Conservation (phyloP, 2,888 invertebrate species). For the Apamea monoglypha region DNA sequence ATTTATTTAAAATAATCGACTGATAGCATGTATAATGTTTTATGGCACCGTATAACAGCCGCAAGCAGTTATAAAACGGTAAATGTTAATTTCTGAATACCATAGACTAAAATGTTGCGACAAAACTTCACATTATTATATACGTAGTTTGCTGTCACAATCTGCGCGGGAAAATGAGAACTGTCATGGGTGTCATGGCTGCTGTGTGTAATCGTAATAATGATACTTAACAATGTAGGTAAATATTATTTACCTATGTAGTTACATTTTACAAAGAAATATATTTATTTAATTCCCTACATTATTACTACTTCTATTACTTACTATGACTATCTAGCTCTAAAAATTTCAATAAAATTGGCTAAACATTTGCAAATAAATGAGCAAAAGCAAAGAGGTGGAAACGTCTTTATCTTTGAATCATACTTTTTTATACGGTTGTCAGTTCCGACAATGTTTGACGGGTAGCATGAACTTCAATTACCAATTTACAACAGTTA, state of each 20-base stretch:
- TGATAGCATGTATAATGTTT: not conserved
- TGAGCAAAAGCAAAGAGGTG: not conserved
- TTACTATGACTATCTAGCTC: no score
- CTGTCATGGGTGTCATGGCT: constrained; percentile 57
- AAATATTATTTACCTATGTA: not conserved
- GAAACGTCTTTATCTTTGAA: not conserved
- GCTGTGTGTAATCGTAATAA: constrained; percentile 33
- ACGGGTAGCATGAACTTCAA: constrained; percentile 42
- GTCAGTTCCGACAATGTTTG: constrained; percentile 8
- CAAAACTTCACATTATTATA: constrained; percentile 50
- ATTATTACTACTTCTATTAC: no score
- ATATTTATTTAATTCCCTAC: not conserved
- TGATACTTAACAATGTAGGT: constrained; percentile 19
- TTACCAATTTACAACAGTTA: constrained; percentile 54
- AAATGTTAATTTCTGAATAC: constrained; percentile 19
- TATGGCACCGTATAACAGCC: not conserved
- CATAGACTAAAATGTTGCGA: constrained; percentile 52
- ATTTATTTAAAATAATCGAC: not conserved
- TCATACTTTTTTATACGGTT: constrained; percentile 1
- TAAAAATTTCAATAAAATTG: not conserved
- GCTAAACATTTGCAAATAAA: not conserved
- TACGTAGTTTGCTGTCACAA: constrained; percentile 57
- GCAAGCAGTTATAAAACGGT: not conserved
- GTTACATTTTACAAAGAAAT: not conserved
- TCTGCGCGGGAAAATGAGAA: constrained; percentile 63